Conservation (phyloP, 1,140 invertebrate species). For the Bombus vancouverensis region DNA sequence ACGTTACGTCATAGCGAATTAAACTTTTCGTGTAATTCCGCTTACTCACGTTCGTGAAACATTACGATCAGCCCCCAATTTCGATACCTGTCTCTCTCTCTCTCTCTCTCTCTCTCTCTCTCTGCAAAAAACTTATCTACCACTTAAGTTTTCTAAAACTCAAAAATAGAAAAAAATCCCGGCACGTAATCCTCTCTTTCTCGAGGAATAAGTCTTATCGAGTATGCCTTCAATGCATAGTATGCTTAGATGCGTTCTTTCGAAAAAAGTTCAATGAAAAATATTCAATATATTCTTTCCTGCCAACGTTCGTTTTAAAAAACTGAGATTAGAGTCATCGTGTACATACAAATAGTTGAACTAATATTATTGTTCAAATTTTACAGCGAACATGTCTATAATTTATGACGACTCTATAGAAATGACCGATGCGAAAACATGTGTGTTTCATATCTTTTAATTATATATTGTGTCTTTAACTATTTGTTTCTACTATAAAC, state of each 20-base stretch:
- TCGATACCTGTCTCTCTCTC: not conserved
- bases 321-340: not conserved
- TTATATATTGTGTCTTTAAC: not conserved
- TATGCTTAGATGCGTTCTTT: not conserved
- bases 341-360: too few relatives aligned
- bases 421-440: too few relatives aligned
- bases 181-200: not conserved
- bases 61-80: slow-evolving; percentile 3
- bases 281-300: not conserved
- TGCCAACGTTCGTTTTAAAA: not conserved
- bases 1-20: slow-evolving; percentile 29
- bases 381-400: too few relatives aligned
- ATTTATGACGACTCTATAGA: too few relatives aligned
- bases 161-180: not conserved
- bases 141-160: not conserved
- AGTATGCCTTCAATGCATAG: not conserved
- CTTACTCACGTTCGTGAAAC: slow-evolving; percentile 7
- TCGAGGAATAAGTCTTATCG: not conserved
- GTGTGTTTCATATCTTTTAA: too few relatives aligned
- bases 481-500: not conserved
- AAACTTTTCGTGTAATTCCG: slow-evolving; percentile 29
- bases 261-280: not conserved
- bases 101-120: not conserved
- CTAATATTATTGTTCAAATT: too few relatives aligned
- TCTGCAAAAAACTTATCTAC: too few relatives aligned